Evolutionary conservation across 2,113 vertebrate genomes (phyloP).

Genomic region (Strigops habroptila): DNA sequence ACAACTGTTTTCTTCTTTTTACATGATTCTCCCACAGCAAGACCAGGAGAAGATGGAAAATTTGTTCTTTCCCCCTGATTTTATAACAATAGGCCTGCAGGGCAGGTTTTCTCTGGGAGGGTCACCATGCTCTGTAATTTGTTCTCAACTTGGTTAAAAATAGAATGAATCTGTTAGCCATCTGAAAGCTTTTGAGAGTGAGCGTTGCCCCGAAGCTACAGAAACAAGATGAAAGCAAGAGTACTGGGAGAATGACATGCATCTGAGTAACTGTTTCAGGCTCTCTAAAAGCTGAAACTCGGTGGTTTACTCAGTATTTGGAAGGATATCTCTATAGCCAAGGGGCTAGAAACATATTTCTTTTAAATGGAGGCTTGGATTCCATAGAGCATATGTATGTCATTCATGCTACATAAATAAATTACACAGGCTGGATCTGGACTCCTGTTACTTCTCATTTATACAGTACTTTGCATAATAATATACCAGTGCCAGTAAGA

Average conservation of each 20-base stretch:
- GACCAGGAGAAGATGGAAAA: background rate
- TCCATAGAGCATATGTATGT: background rate
- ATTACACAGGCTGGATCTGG: background rate
- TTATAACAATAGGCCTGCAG: background rate
- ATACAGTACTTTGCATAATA: background rate
- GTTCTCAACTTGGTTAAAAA: constrained; percentile 29
- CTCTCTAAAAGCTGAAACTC: background rate
- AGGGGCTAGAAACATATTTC: background rate
- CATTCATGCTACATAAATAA: constrained; percentile 1
- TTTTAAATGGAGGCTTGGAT: background rate
- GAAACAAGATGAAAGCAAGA: constrained; percentile 13
- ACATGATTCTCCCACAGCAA: background rate
- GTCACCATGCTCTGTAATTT: background rate
- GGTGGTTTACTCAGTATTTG: background rate
- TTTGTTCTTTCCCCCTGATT: background rate
- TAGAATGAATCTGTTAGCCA: background rate
- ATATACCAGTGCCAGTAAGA: background rate
- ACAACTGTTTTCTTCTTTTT: background rate
- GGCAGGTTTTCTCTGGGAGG: background rate
- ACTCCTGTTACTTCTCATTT: background rate
- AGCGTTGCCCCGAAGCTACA: background rate
- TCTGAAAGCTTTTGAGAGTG: background rate
- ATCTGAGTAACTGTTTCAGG: constrained; percentile 17
- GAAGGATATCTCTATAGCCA: background rate
- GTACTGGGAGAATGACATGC: background rate